Percentiles rank a stretch among this genome's conserved stretches.
Evolutionary conservation across 92 coral and sea anemone species (phyloP).

Genomic region (Phenganax subtilis): DNA sequence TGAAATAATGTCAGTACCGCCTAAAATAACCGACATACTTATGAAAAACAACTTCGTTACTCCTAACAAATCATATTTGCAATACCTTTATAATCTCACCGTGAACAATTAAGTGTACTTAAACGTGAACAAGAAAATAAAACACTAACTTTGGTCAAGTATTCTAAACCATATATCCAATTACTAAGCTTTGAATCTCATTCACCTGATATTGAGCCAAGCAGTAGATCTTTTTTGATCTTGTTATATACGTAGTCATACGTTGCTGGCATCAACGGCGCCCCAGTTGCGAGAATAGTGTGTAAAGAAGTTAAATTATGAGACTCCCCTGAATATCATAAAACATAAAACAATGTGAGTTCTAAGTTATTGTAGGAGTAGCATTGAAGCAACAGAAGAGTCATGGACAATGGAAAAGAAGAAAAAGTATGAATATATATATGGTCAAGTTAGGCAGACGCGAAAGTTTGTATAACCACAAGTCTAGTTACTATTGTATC

Average conservation of each 20-base stretch:
- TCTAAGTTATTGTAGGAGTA: background rate
- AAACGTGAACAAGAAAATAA: too few species aligned
- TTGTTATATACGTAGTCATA: slow-evolving; percentile 82
- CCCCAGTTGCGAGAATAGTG: slow-evolving; percentile 86
- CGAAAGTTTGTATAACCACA: too few species aligned
- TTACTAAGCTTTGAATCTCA: background rate
- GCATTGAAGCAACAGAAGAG: background rate
- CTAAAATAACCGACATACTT: slow-evolving; percentile 36
- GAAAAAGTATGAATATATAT: too few species aligned
- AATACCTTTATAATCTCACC: background rate
- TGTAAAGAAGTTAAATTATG: slow-evolving; percentile 63
- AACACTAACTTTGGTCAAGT: background rate
- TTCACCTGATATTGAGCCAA: slow-evolving; percentile 91
- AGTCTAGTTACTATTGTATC: too few species aligned
- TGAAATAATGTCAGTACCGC: slow-evolving; percentile 95
- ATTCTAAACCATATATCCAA: background rate
- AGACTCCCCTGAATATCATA: slow-evolving; percentile 53
- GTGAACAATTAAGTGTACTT: background rate
- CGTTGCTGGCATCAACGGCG: slow-evolving; percentile 85
- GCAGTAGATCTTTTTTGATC: slow-evolving; percentile 74
- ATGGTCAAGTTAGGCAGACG: too few species aligned
- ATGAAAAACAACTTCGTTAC: background rate
- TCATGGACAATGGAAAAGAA: too few species aligned
- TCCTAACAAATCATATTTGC: background rate
- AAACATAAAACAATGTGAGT: background rate